These are phyloP conservation scores for Grammomys dolichurus DNA, from an alignment of 2,113 vertebrate genomes.

Conservation along the genomic window DNA sequence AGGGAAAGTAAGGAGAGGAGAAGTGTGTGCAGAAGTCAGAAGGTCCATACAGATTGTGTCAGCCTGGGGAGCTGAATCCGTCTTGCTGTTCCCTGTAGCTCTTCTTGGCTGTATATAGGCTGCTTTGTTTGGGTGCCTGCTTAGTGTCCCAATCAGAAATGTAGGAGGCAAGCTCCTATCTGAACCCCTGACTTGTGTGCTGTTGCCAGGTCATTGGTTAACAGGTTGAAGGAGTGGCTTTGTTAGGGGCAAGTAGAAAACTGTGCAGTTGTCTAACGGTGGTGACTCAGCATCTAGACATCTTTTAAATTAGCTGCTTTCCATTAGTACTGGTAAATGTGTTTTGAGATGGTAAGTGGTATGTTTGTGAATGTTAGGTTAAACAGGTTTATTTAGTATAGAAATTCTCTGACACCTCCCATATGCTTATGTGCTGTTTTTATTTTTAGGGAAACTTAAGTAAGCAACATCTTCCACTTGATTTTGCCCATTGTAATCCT, in stretches of 20 bases:
- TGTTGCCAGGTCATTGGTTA: background rate
- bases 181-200: background rate
- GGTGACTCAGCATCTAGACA: background rate
- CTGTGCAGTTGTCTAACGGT: background rate
- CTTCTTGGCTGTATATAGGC: background rate
- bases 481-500: background rate
- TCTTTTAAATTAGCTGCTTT: background rate
- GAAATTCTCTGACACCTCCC: background rate
- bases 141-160: background rate
- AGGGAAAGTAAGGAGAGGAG: background rate
- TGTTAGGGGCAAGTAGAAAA: background rate
- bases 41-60: background rate
- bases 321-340: background rate
- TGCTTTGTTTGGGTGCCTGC: background rate
- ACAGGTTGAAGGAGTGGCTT: background rate
- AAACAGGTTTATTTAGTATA: background rate
- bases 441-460: background rate
- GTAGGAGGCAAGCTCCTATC: background rate
- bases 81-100: background rate
- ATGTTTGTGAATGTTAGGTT: constrained; percentile 5
- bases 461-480: background rate
- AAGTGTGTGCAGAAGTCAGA: background rate
- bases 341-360: background rate
- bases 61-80: background rate
- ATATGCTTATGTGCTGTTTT: background rate